These are phyloP conservation scores for Lasioglossum villosulum DNA, from an alignment of 2,888 invertebrate species.

Conservation along the genomic window DNA sequence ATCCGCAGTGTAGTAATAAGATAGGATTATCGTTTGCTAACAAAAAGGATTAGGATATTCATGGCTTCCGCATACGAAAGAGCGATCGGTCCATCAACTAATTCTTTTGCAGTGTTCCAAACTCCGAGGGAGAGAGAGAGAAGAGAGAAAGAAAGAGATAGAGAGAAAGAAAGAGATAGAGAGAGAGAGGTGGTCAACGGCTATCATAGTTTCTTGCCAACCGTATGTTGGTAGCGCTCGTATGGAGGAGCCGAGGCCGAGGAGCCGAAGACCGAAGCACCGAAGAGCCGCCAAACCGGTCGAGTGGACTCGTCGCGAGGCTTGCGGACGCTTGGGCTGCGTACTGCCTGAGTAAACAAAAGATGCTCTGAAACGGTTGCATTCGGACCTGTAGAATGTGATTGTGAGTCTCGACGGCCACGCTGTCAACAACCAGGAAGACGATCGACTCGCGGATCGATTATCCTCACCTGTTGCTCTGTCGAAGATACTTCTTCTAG, in stretches of 20 bases:
- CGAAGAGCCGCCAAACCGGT: slow-evolving; percentile 49
- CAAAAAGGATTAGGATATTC: background rate
- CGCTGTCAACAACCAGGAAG: background rate
- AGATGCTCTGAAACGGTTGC: slow-evolving; percentile 37
- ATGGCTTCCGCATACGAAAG: background rate
- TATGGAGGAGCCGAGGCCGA: slow-evolving; percentile 12
- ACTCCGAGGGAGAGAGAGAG: background rate
- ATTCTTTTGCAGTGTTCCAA: background rate
- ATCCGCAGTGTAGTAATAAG: background rate
- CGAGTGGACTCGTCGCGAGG: slow-evolving; percentile 41
- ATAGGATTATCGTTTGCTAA: background rate
- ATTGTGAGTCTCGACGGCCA: background rate
- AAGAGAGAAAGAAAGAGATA: background rate
- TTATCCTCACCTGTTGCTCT: slow-evolving; percentile 38
- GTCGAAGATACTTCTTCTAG: background rate
- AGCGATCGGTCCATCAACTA: background rate
- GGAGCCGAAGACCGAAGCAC: background rate
- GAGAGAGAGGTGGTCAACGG: background rate
- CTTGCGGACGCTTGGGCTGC: slow-evolving; percentile 33
- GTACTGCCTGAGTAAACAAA: slow-evolving; percentile 49
- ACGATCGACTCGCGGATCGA: slow-evolving; percentile 22
- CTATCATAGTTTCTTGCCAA: slow-evolving; percentile 43
- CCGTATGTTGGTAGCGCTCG: slow-evolving; percentile 55
- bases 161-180: background rate
- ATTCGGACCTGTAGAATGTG: slow-evolving; percentile 10